Evolutionary conservation across 2,888 invertebrate genomes (phyloP), one percentile per base, ranked within the genome.

Genomic region (Cataglyphis altisquamis): DNA sequence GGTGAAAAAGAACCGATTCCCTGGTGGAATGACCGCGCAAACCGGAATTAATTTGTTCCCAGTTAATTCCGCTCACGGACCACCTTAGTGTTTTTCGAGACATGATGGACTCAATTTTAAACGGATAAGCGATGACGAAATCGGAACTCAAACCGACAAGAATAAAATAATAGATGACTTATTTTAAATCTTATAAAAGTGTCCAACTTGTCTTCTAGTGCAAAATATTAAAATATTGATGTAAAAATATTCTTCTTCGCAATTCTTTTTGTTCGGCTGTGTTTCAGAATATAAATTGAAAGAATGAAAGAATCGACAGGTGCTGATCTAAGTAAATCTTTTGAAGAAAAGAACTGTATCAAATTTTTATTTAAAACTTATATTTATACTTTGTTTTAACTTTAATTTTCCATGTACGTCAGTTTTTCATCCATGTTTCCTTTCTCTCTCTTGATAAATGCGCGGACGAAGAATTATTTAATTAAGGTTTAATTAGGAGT

Each of bases 31-130:
- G 57, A 32, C 80, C 80, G 62, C 55, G 74, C 45, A 83, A 78
- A 82, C 84, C 66, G 83, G 84, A 89, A 89, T 89, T 89, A 89
- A 89, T 89, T 89, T 88, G 84, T 88, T 88, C 87, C 74, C 78
- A 63, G 84, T 85, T 89, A 85, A 86, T 89, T 85, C 83, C 82
- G 81, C 84, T 72, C 84, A 75, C 86, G 62, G 87, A 86, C 89
- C 86, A 87, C 86, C 87, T 72, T 83, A 86, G 83, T 87, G 67
- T 80, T 81, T 85, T 85, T 78, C 62, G 74, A 66, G 83, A 67
- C 63, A n/a, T 0, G 63, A 60, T 45, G 39, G 18, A 10, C 36
- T 52, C 48, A 39, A 73, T 18, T 48, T 75, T 60, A 12, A 12
- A 25, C 29, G n/a, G 21, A 45, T 45, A 21, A 57, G 55, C 55